A percentile compares a stretch with the other conserved stretches of the same genome.
These are phyloP conservation scores for Psammodynastes pulverulentus DNA, from an alignment of 2,113 vertebrate genomes.

Conservation along the genomic window DNA sequence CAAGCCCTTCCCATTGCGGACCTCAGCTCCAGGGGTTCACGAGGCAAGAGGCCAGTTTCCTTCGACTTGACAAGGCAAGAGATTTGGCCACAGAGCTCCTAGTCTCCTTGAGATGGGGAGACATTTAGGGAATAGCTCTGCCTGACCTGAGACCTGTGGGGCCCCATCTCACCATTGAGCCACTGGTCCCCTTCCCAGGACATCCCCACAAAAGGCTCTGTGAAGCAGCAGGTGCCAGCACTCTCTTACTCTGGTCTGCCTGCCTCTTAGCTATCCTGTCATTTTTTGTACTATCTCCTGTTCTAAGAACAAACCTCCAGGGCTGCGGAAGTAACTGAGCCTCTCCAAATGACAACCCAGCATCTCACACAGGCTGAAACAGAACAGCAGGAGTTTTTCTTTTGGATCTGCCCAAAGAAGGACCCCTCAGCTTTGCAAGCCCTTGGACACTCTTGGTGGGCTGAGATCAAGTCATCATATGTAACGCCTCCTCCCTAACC, in stretches of 20 bases:
- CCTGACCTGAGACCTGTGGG: background rate
- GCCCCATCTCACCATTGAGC: background rate
- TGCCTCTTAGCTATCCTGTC: background rate
- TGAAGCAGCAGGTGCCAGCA: background rate
- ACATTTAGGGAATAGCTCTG: background rate
- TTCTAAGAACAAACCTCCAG: background rate
- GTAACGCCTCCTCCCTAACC: background rate
- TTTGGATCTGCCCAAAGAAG: background rate
- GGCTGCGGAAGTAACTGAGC: background rate
- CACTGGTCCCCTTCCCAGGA: background rate
- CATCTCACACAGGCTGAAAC: background rate
- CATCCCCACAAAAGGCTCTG: background rate
- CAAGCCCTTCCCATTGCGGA: rapidly evolving
- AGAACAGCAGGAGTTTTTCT: background rate
- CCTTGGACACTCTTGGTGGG: background rate
- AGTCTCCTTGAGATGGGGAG: background rate
- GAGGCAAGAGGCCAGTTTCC: background rate
- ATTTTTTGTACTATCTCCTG: background rate
- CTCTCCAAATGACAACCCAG: background rate
- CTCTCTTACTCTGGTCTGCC: background rate
- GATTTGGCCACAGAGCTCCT: background rate
- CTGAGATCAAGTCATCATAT: background rate
- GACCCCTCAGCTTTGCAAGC: background rate
- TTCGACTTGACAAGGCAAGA: background rate
- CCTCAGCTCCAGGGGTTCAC: background rate